Conservation (phyloP, 2,113 vertebrate genomes). For the Cyrtonyx montezumae region DNA sequence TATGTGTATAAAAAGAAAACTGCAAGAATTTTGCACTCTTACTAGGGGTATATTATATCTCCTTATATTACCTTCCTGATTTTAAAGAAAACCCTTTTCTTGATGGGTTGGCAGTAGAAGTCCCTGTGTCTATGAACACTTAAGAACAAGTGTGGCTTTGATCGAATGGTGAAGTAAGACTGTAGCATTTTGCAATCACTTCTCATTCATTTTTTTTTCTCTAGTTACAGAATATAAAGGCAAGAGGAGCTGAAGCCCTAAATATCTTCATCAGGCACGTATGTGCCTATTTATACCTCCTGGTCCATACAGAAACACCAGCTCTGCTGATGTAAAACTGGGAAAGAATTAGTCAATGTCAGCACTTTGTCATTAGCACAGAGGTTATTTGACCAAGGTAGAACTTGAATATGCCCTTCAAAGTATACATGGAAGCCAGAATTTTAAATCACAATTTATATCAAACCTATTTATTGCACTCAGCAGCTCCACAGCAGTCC, state of each 20-base stretch:
- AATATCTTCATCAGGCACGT: neutral
- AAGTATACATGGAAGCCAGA: neutral
- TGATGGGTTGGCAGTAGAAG: neutral
- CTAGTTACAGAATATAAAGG: neutral
- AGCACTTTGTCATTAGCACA: conserved; percentile 14
- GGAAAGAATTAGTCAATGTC: conserved; percentile 26
- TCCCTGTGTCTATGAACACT: neutral
- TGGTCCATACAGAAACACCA: accelerated
- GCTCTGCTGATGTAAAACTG: neutral
- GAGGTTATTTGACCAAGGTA: neutral
- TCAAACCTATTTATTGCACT: neutral
- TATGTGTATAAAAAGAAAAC: neutral
- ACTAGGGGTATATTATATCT: neutral
- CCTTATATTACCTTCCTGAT: neutral
- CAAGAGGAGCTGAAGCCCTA: neutral
- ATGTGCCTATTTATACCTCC: neutral
- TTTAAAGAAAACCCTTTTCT: conserved; percentile 1
- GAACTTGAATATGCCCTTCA: neutral
- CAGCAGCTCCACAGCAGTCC: neutral
- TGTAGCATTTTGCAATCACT: neutral
- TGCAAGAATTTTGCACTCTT: neutral
- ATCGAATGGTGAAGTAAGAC: neutral
- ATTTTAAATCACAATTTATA: neutral
- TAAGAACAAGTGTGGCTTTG: neutral
- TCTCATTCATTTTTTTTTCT: neutral